Conservation (phyloP, 2,888 invertebrate species). For the Andrena minutula region DNA sequence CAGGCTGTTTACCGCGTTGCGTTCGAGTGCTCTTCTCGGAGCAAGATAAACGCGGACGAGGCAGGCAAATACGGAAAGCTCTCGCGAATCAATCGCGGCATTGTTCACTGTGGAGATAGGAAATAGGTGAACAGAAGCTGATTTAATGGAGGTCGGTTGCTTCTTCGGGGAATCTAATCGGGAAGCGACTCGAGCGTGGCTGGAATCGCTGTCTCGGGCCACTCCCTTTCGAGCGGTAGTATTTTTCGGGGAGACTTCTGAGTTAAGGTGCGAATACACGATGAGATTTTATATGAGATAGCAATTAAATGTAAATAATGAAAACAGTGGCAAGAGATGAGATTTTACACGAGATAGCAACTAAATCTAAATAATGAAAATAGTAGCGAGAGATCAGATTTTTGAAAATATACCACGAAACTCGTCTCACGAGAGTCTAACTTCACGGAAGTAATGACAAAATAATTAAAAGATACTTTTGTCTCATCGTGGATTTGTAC, state of each 20-base stretch:
- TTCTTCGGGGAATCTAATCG: slow-evolving; percentile 26
- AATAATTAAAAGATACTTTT: too few species aligned
- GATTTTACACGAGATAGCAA: too few species aligned
- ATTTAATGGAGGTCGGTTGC: slow-evolving; percentile 34
- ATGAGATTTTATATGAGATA: too few species aligned
- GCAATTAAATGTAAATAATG: too few species aligned
- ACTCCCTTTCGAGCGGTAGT: not conserved
- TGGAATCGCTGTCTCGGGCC: not conserved
- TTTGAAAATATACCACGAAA: too few species aligned
- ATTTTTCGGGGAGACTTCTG: not conserved
- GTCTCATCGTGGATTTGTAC: too few species aligned
- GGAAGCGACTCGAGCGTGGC: not conserved
- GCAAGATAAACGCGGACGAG: slow-evolving; percentile 48
- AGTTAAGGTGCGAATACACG: too few species aligned
- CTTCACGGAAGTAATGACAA: too few species aligned
- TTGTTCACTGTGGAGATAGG: slow-evolving; percentile 61
- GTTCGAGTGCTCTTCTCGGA: slow-evolving; percentile 18
- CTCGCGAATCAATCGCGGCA: slow-evolving; percentile 58
- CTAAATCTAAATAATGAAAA: too few species aligned
- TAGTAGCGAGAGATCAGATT: too few species aligned
- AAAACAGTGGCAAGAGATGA: too few species aligned
- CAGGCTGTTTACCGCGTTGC: slow-evolving; percentile 38
- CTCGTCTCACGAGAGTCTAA: too few species aligned
- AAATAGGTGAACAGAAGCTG: slow-evolving; percentile 52
- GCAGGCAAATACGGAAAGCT: slow-evolving; percentile 63